Evolutionary conservation across 2,113 vertebrate species (phyloP).

Genomic region (Callipepla squamata): DNA sequence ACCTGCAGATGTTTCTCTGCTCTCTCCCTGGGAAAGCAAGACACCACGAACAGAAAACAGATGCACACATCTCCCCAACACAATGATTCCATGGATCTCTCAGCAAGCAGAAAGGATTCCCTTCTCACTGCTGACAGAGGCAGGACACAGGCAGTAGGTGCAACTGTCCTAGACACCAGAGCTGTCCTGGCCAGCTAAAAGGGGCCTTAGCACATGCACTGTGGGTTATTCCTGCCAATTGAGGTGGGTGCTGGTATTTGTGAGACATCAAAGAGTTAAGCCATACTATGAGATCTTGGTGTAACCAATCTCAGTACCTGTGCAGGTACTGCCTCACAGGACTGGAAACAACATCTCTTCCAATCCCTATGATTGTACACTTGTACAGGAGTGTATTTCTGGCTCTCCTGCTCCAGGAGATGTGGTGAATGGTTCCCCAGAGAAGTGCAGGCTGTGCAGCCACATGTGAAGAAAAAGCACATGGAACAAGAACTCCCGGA

Average conservation of each 20-base stretch:
- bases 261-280: background rate
- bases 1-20: background rate
- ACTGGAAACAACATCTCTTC: background rate
- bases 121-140: constrained; percentile 19
- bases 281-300: background rate
- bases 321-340: background rate
- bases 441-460: background rate
- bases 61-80: background rate
- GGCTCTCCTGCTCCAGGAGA: background rate
- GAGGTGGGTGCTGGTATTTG: background rate
- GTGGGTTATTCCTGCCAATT: background rate
- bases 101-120: constrained; percentile 16
- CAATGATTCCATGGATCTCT: background rate
- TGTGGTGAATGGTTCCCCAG: background rate
- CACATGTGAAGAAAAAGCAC: accelerated
- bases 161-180: background rate
- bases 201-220: background rate
- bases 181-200: background rate
- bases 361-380: too few species aligned
- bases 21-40: constrained; percentile 29
- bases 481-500: background rate
- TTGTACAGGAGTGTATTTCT: background rate
- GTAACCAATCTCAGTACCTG: background rate
- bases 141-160: background rate
- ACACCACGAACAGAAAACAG: constrained; percentile 13